A percentile compares a stretch with the other conserved stretches of the same genome.
Conservation (phyloP, 2,888 invertebrate species). For the Heliothis peltigera region DNA sequence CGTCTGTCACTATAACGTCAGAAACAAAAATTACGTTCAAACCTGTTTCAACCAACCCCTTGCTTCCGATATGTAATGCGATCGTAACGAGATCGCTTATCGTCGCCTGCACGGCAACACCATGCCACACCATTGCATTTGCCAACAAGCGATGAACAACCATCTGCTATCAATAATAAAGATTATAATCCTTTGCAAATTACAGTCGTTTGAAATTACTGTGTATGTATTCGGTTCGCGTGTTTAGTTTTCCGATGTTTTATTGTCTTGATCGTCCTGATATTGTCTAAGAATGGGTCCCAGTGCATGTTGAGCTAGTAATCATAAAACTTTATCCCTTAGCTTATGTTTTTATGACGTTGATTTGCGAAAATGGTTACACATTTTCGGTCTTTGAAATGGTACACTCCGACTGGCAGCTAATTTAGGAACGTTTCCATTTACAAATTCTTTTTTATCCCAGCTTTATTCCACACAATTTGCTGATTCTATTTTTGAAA, state of each 20-base stretch:
- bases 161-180: conserved; percentile 1
- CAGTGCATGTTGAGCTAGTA: conserved; percentile 37
- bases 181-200: conserved; percentile 24
- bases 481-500: neutral
- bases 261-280: conserved; percentile 55
- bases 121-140: conserved; percentile 28
- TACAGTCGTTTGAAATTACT: conserved; percentile 36
- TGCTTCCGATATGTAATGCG: conserved; percentile 60
- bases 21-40: conserved; percentile 27
- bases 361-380: conserved; percentile 18
- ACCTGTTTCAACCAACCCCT: conserved; percentile 45
- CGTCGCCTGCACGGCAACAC: conserved; percentile 41
- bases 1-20: conserved; percentile 40
- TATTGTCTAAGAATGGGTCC: conserved; percentile 42
- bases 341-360: conserved; percentile 20
- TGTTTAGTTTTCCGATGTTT: conserved; percentile 54
- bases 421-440: neutral
- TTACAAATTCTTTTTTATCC: neutral
- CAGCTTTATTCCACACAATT: neutral
- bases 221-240: conserved; percentile 52
- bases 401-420: neutral
- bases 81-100: conserved; percentile 59
- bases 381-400: conserved; percentile 7
- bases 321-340: conserved; percentile 45
- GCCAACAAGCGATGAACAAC: conserved; percentile 28